Percentiles rank a stretch among this genome's conserved stretches.
These are phyloP conservation scores for Uria lomvia DNA, from an alignment of 2,113 vertebrate genomes.

Conservation along the genomic window DNA sequence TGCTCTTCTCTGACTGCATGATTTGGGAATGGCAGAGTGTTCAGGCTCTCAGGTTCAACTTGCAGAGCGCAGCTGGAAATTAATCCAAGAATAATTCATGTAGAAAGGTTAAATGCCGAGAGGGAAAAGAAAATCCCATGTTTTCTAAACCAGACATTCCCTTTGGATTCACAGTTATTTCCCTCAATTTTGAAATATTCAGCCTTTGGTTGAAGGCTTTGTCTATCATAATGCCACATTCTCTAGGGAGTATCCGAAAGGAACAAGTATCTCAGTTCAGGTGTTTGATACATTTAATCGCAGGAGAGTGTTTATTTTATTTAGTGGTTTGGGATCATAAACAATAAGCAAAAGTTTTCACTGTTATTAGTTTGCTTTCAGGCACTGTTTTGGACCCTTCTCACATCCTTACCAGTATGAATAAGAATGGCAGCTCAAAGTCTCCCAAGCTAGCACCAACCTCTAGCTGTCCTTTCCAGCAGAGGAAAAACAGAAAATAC, in stretches of 20 bases:
- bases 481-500: neutral
- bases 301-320: neutral
- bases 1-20: neutral
- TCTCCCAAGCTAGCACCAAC: neutral
- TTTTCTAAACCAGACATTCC: neutral
- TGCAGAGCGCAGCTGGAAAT: neutral
- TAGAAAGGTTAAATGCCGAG: neutral
- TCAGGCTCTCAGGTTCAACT: neutral
- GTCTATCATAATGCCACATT: neutral
- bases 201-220: neutral
- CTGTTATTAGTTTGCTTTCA: neutral
- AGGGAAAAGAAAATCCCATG: rapidly evolving
- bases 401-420: neutral
- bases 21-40: neutral
- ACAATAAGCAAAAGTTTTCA: neutral
- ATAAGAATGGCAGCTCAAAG: neutral
- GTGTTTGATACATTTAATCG: neutral
- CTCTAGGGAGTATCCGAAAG: neutral
- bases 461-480: neutral
- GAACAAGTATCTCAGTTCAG: neutral
- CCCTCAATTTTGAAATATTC: neutral
- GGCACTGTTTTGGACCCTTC: neutral
- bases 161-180: neutral
- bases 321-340: neutral
- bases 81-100: neutral